Evolutionary conservation across 2,113 vertebrate genomes (phyloP).

Genomic region (Syngnathoides biaculeatus): DNA sequence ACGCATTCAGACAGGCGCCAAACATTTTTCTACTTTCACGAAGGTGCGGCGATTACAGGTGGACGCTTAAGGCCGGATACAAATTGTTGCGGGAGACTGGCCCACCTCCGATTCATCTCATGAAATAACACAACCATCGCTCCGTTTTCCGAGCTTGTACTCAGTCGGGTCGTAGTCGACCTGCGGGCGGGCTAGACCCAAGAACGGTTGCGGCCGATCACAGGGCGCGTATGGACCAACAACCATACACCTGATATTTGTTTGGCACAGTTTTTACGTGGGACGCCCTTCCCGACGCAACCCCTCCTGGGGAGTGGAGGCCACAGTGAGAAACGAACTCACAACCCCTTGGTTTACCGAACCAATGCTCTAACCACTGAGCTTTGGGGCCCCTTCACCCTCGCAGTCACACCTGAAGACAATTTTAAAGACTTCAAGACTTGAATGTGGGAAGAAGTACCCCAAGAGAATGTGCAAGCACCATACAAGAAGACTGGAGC

Average conservation of each 20-base stretch:
- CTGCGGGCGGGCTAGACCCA: no score
- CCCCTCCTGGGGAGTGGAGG: no score
- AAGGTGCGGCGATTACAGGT: neutral
- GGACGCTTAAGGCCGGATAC: neutral
- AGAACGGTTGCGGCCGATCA: neutral
- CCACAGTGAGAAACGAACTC: no score
- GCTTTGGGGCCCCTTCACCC: no score
- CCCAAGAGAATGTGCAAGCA: neutral
- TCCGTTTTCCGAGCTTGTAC: neutral
- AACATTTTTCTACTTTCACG: no score
- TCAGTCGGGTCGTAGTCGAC: neutral
- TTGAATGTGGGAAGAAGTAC: neutral
- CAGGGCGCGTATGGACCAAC: neutral
- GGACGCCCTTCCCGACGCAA: no score
- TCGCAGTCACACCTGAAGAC: no score
- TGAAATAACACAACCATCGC: neutral
- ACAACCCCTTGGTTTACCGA: no score
- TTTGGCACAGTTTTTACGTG: no score
- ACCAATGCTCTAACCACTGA: no score
- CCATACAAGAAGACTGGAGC: neutral
- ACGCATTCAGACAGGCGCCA: neutral
- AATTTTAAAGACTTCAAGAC: no score
- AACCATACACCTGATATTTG: no score
- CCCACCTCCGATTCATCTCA: neutral
- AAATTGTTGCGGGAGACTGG: neutral